Conservation (phyloP, 2,113 vertebrate species). For the Anarrhichthys ocellatus region DNA sequence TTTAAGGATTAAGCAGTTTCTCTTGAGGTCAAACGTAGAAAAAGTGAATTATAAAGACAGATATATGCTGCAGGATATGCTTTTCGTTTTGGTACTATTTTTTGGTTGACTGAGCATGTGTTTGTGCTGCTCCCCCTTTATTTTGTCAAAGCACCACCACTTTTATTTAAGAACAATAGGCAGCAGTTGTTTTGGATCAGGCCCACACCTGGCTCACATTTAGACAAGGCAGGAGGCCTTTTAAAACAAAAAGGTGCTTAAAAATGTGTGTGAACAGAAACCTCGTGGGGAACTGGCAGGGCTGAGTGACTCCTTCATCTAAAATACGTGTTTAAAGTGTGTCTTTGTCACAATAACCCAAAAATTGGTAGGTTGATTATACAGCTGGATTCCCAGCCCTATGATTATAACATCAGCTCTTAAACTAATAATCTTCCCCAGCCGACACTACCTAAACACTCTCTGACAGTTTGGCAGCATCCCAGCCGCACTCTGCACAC, state of each 20-base stretch:
- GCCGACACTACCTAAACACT: slow-evolving; percentile 55
- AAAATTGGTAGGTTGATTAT: slow-evolving; percentile 24
- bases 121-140: slow-evolving; percentile 9
- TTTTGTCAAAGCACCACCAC: slow-evolving; percentile 1
- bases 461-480: slow-evolving; percentile 57
- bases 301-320: background rate
- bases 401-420: slow-evolving; percentile 54
- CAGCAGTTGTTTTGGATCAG: slow-evolving; percentile 32
- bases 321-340: background rate
- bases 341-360: background rate
- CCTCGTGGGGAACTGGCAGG: background rate
- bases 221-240: background rate
- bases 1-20: background rate
- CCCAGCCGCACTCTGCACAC: slow-evolving; percentile 49
- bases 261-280: background rate
- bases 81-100: background rate
- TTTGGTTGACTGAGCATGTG: background rate
- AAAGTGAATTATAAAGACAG: background rate
- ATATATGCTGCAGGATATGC: background rate
- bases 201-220: slow-evolving; percentile 12
- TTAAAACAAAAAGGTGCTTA: background rate
- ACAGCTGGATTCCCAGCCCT: slow-evolving; percentile 20
- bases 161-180: slow-evolving; percentile 14
- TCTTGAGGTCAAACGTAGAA: background rate
- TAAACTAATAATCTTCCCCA: slow-evolving; percentile 54